Base-by-base conservation (phyloP, 2,797 vertebrate genomes). In the Selene dorsalis region DNA sequence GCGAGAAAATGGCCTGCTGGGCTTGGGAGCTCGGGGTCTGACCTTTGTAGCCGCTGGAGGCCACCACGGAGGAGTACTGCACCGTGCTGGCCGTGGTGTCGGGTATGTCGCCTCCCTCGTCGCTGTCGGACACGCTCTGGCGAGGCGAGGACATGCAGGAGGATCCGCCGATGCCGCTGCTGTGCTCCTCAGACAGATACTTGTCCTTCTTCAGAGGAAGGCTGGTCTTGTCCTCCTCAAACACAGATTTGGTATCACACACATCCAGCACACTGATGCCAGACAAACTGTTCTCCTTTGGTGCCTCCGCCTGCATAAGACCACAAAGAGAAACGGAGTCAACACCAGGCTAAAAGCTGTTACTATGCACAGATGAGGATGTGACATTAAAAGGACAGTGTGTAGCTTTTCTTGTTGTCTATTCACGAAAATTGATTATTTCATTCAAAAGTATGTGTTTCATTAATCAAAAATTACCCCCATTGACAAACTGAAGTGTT, bases 101-200 rank as follows among this genome's bases (percentile, higher is more conserved):
- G 0, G 94, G 92, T 0, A 95, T 94, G 89, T 98, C 93, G 0
- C 89, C 96, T 0, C 95, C 95, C 77, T 97, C 97, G 0, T 99
- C 97, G 0, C 94, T 96, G 91, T 97, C 97, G 0, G 97, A 98
- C 65, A 98, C 96, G 6, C 98, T 99, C 86, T 97, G 97, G 32
- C 96, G 95, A 12, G 97, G 98, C 0, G 98, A 98, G 0, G 98
- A 99, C 97, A 98, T 96, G 88, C 97, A 98, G 0, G 97, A 99
- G 1, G 98, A 99, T 66, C 97, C 97, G 1, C 98, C 97, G n/a
- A 99, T 99, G 43, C 98, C 97, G 58, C 97, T 98, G 93, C 97
- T 99, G 93, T 98, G 96, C 69, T 98, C 97, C 89, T 98, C 97
- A 0, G 97, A 96, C 63, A 96, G 94, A 74, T 95, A 95, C 86